Evolutionary conservation across 2,113 vertebrate genomes (phyloP).

Genomic region (Callopanchax toddi): DNA sequence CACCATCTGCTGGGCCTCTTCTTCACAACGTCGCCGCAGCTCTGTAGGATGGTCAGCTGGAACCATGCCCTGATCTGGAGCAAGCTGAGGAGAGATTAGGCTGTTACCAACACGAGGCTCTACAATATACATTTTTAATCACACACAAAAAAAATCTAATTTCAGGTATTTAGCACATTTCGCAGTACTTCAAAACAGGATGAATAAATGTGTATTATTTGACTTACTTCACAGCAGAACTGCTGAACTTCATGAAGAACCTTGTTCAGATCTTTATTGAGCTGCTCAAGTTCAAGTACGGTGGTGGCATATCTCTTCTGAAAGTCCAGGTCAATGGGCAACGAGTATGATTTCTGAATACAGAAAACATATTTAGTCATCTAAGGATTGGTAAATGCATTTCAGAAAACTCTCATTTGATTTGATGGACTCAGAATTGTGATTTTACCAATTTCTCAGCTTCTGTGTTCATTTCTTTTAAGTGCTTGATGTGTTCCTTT

Average conservation of each 20-base stretch:
- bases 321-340: conserved; percentile 92
- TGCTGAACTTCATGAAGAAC: conserved; percentile 96
- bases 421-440: neutral
- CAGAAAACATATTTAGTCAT: neutral
- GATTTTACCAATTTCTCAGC: conserved; percentile 93
- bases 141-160: neutral
- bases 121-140: no score
- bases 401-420: neutral
- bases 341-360: conserved; percentile 93
- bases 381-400: neutral
- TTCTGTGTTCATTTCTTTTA: conserved; percentile 98
- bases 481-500: conserved; percentile 96
- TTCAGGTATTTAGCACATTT: neutral
- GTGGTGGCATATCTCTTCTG: conserved; percentile 95
- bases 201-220: neutral
- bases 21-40: conserved; percentile 89
- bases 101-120: no score
- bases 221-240: conserved; percentile 92
- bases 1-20: conserved; percentile 93
- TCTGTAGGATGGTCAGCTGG: conserved; percentile 92
- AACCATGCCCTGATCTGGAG: conserved; percentile 94
- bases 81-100: conserved; percentile 83
- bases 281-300: conserved; percentile 93
- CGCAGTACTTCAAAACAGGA: neutral
- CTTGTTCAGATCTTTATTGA: conserved; percentile 98